Base-by-base conservation (phyloP, 2,113 vertebrate genomes). In the Herpailurus yagouaroundi region DNA sequence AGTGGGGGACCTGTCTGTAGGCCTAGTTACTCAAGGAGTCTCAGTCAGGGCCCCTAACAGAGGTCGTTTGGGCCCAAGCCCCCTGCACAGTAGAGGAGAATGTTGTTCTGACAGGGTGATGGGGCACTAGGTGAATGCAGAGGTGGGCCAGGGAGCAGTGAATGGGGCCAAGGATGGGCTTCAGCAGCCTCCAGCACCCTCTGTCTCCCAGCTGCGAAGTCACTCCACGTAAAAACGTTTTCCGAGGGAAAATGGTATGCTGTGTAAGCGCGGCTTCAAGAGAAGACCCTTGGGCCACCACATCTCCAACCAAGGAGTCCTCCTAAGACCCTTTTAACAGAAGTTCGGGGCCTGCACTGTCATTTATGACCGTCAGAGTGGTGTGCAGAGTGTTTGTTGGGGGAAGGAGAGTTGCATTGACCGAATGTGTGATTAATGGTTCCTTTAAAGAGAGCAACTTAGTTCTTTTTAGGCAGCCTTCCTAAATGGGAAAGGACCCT, bases 401-500 rank as follows among this genome's bases (percentile, higher is more conserved):
- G 85, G 50, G 15, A 74, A 71, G 10, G 76, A 83, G 41, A 81
- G 66, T 55, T 25, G 41, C 57, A 31, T 8, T 4, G n/a, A 38
- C 12, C 60, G 86, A 79, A 50, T 14, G 25, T 33, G 71, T 2
- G 10, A 69, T 8, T 38, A 41, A 23, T 5, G n/a, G 27, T 36
- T 86, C 68, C 68, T 97, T 95, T 38, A 86, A 95, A 92, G 23
- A 82, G 55, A 81, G 87, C 48, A 31, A 27, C 19, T 50, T 38
- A 14, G 48, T 52, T 89, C 77, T 89, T 90, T 95, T 31, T 64
- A 87, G 73, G 60, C 36, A 23, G 11, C 11, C 18, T 29, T 84
- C 64, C 48, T 25, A 68, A 19, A 60, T 0, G 57, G 55, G 4
- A 19, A 33, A 57, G 73, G 68, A 93, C 8, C 3, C 50, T 79